phyloP scores from a whole-genome alignment of 2,797 vertebrate species.

The Craterocephalus amniculus region DNA sequence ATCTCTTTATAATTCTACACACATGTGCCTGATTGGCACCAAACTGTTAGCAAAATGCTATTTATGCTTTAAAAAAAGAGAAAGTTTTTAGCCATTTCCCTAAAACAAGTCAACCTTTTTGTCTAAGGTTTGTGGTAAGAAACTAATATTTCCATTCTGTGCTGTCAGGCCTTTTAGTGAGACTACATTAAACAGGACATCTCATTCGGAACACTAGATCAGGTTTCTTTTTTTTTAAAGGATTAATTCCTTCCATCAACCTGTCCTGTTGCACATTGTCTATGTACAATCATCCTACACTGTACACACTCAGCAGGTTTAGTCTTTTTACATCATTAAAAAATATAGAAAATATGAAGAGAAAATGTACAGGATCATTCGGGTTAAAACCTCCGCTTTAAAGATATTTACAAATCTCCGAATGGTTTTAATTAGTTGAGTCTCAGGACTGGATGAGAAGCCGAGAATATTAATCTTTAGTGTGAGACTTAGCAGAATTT shows the following conservation, averaged over 20 bases:
- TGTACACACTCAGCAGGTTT: constrained; percentile 49
- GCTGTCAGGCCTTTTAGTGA: constrained; percentile 12
- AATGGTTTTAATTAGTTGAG: constrained; percentile 40
- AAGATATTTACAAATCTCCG: constrained; percentile 76
- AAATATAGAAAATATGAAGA: constrained; percentile 77
- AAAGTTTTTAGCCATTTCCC: background rate
- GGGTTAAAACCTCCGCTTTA: constrained; percentile 72
- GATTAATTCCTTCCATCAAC: constrained; percentile 1
- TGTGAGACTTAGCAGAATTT: constrained; percentile 11
- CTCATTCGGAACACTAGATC: constrained; percentile 3
- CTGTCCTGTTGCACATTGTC: constrained; percentile 53
- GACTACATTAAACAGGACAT: background rate
- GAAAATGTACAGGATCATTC: constrained; percentile 68
- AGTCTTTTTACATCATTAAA: constrained; percentile 62
- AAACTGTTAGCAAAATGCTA: constrained; percentile 18
- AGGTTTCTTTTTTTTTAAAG: background rate
- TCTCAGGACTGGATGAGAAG: constrained; percentile 37
- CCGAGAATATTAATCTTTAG: background rate
- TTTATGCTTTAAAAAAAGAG: constrained; percentile 3
- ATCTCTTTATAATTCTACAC: constrained; percentile 5
- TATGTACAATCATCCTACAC: constrained; percentile 51
- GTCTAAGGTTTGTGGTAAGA: constrained; percentile 1
- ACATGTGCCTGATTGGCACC: background rate
- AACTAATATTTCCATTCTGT: constrained; percentile 8
- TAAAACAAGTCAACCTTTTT: background rate